These are phyloP conservation scores for Sialia sialis DNA, from an alignment of 2,113 vertebrate species.

Conservation along the genomic window DNA sequence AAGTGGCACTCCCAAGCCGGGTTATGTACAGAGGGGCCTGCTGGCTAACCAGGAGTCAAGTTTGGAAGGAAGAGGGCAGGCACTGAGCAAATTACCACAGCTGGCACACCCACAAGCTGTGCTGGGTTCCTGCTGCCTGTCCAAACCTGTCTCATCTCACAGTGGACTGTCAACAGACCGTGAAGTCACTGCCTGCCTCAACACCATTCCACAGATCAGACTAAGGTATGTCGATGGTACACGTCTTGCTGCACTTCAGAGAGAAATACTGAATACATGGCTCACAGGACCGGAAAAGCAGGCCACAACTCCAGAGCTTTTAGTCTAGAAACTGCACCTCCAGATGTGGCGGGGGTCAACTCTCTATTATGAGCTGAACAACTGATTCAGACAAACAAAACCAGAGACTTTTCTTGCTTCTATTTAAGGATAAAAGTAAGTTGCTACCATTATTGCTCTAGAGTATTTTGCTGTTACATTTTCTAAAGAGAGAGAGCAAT, in stretches of 20 bases:
- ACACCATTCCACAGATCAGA: neutral
- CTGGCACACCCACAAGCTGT: neutral
- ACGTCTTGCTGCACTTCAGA: neutral
- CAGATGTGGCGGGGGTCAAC: neutral
- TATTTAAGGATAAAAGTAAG: neutral
- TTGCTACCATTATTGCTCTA: neutral
- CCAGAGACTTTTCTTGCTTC: neutral
- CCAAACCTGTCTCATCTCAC: neutral
- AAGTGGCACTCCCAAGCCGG: neutral
- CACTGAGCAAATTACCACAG: neutral
- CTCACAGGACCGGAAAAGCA: neutral
- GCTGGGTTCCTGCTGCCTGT: neutral
- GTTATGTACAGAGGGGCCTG: neutral
- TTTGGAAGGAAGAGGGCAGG: neutral
- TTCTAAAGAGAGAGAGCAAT: neutral
- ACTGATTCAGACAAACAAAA: neutral
- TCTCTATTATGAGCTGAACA: neutral
- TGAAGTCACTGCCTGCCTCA: neutral
- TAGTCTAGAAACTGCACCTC: neutral
- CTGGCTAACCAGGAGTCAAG: neutral
- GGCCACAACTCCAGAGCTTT: neutral
- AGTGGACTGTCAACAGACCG: fast-evolving
- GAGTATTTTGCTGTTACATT: neutral
- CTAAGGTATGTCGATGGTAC: fast-evolving
- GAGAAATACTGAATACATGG: neutral